Conservation (phyloP, 2,888 invertebrate species). For the Perizoma affinitatum region DNA sequence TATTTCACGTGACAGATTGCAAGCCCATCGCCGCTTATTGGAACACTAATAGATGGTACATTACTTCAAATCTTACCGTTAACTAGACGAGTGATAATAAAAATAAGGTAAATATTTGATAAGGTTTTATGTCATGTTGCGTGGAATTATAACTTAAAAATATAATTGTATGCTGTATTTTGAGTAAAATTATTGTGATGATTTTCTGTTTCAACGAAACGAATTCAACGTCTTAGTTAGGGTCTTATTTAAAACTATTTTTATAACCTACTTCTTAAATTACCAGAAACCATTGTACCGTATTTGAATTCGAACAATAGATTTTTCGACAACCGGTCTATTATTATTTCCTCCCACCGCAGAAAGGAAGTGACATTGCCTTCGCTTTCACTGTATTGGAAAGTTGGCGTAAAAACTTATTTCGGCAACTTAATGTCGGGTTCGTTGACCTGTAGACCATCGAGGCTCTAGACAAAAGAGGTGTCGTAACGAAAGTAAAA, state of each 20-base stretch:
- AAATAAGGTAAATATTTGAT: too few relatives aligned
- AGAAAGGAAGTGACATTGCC: conserved; percentile 82
- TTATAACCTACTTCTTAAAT: conserved; percentile 23
- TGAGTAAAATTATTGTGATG: too few relatives aligned
- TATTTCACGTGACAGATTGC: too few relatives aligned
- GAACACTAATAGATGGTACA: too few relatives aligned
- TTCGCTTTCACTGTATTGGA: conserved; percentile 84
- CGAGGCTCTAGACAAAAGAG: conserved; percentile 73
- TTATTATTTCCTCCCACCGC: conserved; percentile 79
- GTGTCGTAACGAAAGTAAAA: conserved; percentile 79
- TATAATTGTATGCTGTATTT: too few relatives aligned
- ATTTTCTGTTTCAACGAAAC: too few relatives aligned
- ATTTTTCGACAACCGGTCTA: conserved; percentile 57
- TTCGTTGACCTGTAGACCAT: conserved; percentile 76
- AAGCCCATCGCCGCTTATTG: too few relatives aligned
- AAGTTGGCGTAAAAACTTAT: conserved; percentile 83
- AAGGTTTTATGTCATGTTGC: too few relatives aligned
- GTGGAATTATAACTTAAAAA: too few relatives aligned
- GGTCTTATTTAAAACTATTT: too few relatives aligned
- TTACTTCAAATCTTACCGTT: background rate
- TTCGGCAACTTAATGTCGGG: conserved; percentile 80
- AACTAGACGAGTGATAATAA: too few relatives aligned
- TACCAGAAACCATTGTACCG: conserved; percentile 36
- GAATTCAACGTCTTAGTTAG: too few relatives aligned
- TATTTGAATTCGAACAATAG: conserved; percentile 63